Evolutionary conservation across 2,888 invertebrate genomes (phyloP), one percentile per base, ranked within the genome.

Genomic region (Calliphora vomitoria): DNA sequence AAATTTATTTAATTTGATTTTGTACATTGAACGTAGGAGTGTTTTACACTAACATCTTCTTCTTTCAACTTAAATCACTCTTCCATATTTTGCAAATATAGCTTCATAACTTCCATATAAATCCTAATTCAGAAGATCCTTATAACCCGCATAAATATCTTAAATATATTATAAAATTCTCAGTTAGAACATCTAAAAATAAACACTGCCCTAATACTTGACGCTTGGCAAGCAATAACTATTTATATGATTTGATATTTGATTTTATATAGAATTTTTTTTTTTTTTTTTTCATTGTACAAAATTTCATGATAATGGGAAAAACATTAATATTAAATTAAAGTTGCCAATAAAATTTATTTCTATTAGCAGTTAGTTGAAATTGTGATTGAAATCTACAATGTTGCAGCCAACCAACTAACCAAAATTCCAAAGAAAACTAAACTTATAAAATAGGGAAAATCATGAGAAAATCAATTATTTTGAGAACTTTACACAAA

Each of bases 241-340:
- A 41, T 78, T 55, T 53, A 66, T 68, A 55, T 41, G 66, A 66
- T 55, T 68, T 55, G 20, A 68, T 68, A 41, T 50, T 69, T 50
- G 69, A 69, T 69, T 31, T 69, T 69, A n/a, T 38, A 38, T 15
- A 38, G 3, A 72, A 25, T 25, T 25, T 55, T 53, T 20, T 55
- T 25, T 31, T 38, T 44, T 35, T 47, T 1, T 25, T n/a, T n/a
- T n/a, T n/a, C n/a, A n/a, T n/a, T n/a, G n/a, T 55, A 35, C 15
- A 15, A 8, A 38, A 76, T 53, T 64, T 20, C 18, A 13, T 68
- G 31, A 69, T 69, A 79, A 58, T 69, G 31, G 58, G 18, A 18
- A 68, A 74, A 55, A 78, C 44, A 68, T 78, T 66, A 53, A 66
- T 55, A 55, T 78, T 66, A 41, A 79, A 55, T 58, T 68, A 68